Conservation (phyloP, 2,888 invertebrate species). For the Dinocampus coccinellae region DNA sequence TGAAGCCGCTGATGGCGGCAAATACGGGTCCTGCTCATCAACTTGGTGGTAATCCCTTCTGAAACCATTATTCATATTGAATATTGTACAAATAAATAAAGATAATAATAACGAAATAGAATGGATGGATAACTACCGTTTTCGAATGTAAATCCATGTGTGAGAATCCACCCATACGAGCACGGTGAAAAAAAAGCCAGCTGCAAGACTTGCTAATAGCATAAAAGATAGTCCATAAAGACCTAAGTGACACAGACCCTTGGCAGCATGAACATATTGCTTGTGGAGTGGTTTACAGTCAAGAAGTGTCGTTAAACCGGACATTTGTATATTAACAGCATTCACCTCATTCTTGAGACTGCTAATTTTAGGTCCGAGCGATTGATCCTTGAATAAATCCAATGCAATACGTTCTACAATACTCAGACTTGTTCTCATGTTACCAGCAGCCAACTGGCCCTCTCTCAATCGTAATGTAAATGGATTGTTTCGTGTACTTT, state of each 20-base stretch:
- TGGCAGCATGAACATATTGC: slow-evolving; percentile 84
- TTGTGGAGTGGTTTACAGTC: slow-evolving; percentile 88
- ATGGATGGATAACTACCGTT: slow-evolving; percentile 74
- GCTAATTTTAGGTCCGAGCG: slow-evolving; percentile 80
- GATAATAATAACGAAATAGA: background rate
- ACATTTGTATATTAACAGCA: slow-evolving; percentile 79
- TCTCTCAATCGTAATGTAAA: slow-evolving; percentile 86
- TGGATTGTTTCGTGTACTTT: slow-evolving; percentile 82
- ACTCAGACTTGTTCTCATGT: slow-evolving; percentile 71
- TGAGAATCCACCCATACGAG: slow-evolving; percentile 96
- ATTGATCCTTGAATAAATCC: slow-evolving; percentile 71
- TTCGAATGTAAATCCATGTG: slow-evolving; percentile 96
- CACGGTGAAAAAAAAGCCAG: slow-evolving; percentile 90
- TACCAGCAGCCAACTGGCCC: slow-evolving; percentile 78
- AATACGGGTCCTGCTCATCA: slow-evolving; percentile 87
- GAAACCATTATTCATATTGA: slow-evolving; percentile 56
- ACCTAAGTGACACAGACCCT: slow-evolving; percentile 87
- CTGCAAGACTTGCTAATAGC: slow-evolving; percentile 86
- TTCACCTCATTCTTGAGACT: slow-evolving; percentile 84
- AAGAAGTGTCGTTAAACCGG: slow-evolving; percentile 77
- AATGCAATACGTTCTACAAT: slow-evolving; percentile 71
- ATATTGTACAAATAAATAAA: background rate
- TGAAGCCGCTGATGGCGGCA: slow-evolving; percentile 75
- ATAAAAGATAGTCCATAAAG: slow-evolving; percentile 86
- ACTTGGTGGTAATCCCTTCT: slow-evolving; percentile 85